phyloP scores from a whole-genome alignment of 2,888 invertebrate genomes.

The Lepidocyrtoides sp. region DNA sequence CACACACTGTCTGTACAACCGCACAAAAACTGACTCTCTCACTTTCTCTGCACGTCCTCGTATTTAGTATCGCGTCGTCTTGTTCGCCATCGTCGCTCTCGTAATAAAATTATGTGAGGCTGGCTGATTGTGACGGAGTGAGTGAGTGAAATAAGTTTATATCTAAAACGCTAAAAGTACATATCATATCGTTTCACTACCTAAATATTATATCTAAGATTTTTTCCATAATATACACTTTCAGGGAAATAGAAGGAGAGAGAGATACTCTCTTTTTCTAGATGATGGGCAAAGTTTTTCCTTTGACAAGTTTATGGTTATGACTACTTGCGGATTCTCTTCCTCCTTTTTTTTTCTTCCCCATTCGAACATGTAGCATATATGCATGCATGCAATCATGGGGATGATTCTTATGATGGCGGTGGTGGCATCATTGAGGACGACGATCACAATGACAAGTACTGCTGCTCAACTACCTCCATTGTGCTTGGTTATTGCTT shows the following conservation, averaged over 20 bases:
- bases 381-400: background rate
- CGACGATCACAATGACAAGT: conserved; percentile 13
- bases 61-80: background rate
- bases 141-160: conserved; percentile 2
- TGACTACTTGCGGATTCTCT: conserved; percentile 60
- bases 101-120: conserved; percentile 52
- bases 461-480: background rate
- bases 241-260: background rate
- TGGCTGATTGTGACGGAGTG: conserved; percentile 21
- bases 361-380: background rate
- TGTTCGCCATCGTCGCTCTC: background rate
- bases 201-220: no score
- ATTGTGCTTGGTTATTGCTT: background rate
- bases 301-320: conserved; percentile 61
- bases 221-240: background rate
- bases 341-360: background rate
- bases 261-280: background rate
- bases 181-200: no score
- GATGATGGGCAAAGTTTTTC: conserved; percentile 48
- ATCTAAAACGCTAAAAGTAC: no score
- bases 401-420: no score
- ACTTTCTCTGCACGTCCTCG: no score
- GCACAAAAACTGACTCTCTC: background rate
- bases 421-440: background rate
- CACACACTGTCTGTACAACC: no score